Evolutionary conservation across 2,113 vertebrate species (phyloP).

Genomic region (Lagopus muta): DNA sequence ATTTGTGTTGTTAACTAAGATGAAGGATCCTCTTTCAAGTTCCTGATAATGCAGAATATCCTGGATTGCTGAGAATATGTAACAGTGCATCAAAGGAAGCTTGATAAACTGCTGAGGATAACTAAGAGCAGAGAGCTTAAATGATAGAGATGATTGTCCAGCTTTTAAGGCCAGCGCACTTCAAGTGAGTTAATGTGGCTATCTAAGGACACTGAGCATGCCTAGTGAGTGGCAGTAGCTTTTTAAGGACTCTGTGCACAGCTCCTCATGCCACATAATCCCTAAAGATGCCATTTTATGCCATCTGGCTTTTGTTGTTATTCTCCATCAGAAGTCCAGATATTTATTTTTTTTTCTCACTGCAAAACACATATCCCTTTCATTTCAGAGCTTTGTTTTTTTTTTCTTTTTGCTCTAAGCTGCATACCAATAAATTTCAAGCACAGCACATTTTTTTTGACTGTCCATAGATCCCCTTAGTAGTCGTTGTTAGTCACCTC

Average conservation of each 20-base stretch:
- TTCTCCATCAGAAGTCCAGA: constrained; percentile 78
- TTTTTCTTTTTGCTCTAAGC: constrained; percentile 17
- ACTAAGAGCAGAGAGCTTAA: constrained; percentile 45
- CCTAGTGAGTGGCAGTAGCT: constrained; percentile 51
- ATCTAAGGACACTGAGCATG: constrained; percentile 76
- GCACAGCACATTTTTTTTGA: neutral
- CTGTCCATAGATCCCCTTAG: constrained; percentile 3
- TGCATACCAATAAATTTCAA: constrained; percentile 67
- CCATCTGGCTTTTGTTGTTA: constrained; percentile 82
- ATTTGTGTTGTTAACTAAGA: constrained; percentile 5
- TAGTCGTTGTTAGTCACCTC: neutral
- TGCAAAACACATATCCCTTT: constrained; percentile 73
- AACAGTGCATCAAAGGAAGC: constrained; percentile 33
- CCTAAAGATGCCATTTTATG: constrained; percentile 80
- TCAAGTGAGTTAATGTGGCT: constrained; percentile 66
- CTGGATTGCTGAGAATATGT: constrained; percentile 8
- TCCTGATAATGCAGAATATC: constrained; percentile 6
- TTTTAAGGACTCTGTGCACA: constrained; percentile 69
- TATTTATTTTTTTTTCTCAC: constrained; percentile 54
- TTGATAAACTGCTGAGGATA: constrained; percentile 40
- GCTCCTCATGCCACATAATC: constrained; percentile 79
- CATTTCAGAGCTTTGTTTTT: constrained; percentile 21
- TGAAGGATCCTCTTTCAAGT: constrained; percentile 10
- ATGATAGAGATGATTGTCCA: constrained; percentile 49
- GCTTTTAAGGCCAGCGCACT: constrained; percentile 37